Evolutionary conservation across 2,888 invertebrate genomes (phyloP), one percentile per base, ranked within the genome.

Genomic region (Cerceris ruficornis): DNA sequence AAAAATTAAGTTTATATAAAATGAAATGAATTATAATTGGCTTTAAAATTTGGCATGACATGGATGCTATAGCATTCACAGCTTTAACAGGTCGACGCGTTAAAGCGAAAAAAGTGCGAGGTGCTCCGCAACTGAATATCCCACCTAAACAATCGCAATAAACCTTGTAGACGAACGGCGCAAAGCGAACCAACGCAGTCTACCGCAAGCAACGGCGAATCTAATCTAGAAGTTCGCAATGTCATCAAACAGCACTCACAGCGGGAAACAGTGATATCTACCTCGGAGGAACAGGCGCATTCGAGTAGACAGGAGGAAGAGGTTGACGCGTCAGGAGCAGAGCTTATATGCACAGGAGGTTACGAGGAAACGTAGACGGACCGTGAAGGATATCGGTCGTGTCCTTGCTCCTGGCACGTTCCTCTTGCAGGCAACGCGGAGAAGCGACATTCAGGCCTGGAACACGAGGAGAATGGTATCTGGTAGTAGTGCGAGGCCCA

Each of bases 281-380:
- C 2, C 7, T 13, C 4, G 55, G 0, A 7, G 42, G 41, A 13
- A 59, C 13, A 7, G 13, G 0, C 7, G 60, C 42, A 70, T 54
- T 65, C 64, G 77, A 41, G 9, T 28, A 65, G 78, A 42, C 77
- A 58, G 60, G 50, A 50, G 70, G 66, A 73, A 60, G 52, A 66
- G 76, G 49, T 80, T 80, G 70, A 69, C 81, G 76, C 83, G 83
- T 83, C 83, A 83, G 65, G 59, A 83, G 65, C 83, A 83, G 83
- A 54, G 68, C 43, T 39, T 15, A 46, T 74, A 65, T 52, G 76
- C 57, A 8, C 14, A n/a, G 28, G 41, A 13, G 42, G 11, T 28
- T 28, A 28, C 28, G 28, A 28, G 11, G 46, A 7, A 41, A 52
- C 7, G 52, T 68, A 75, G 69, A 64, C 79, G 52, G 75, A 69